Evolutionary conservation across 2,888 invertebrate genomes (phyloP).

Genomic region (Dasysyrphus tricinctus): DNA sequence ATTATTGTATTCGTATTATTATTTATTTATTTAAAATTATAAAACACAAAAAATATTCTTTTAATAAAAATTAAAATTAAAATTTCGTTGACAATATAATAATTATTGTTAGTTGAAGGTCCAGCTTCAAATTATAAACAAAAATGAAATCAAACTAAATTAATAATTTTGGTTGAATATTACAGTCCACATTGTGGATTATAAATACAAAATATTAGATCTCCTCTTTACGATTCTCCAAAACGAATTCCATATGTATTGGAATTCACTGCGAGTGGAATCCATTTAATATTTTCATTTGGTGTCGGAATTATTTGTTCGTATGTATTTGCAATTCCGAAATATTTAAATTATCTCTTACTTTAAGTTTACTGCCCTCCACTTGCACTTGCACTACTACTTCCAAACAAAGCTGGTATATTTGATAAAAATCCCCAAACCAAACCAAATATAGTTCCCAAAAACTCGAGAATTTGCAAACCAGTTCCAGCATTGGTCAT

Average conservation of each 20-base stretch:
- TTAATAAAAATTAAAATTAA: neutral
- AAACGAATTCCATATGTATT: neutral
- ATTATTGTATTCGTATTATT: neutral
- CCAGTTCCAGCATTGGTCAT: conserved; percentile 80
- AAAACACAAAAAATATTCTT: neutral
- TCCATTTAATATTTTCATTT: neutral
- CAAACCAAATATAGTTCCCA: conserved; percentile 80
- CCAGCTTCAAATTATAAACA: conserved; percentile 27
- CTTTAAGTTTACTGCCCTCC: conserved; percentile 54
- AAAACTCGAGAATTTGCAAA: conserved; percentile 80
- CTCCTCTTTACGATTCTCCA: neutral
- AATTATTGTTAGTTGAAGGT: conserved; percentile 27
- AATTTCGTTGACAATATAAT: conserved; percentile 12
- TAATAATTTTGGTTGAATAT: neutral
- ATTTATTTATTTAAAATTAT: conserved; percentile 13
- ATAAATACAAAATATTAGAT: neutral
- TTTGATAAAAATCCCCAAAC: conserved; percentile 80
- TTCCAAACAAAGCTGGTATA: conserved; percentile 80
- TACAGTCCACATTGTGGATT: conserved; percentile 34
- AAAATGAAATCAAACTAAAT: conserved; percentile 11
- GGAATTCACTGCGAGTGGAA: neutral
- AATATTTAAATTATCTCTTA: neutral
- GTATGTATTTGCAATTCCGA: neutral
- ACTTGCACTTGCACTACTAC: conserved; percentile 80
- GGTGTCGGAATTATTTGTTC: neutral